Evolutionary conservation across 2,113 vertebrate genomes (phyloP).

Genomic region (Pangasianodon gigas): DNA sequence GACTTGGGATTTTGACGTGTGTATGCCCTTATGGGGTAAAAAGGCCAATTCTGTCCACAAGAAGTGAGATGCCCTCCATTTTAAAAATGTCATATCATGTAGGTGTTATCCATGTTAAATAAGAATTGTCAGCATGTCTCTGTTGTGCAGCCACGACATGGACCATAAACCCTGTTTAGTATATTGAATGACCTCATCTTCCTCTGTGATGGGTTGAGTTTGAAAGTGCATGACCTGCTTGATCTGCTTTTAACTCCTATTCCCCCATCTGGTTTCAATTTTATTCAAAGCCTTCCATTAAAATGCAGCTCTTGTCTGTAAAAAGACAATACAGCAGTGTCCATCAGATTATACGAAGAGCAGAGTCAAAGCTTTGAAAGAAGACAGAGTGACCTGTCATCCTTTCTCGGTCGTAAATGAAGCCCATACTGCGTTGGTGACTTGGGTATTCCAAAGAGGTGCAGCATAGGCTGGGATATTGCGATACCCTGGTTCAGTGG

Average conservation of each 20-base stretch:
- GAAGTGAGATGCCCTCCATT: neutral
- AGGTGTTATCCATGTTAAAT: neutral
- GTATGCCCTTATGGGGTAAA: neutral
- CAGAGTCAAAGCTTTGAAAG: conserved; percentile 30
- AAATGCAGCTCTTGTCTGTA: conserved; percentile 66
- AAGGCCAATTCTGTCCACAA: neutral
- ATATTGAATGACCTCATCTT: conserved; percentile 58
- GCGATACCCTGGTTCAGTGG: neutral
- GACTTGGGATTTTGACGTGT: neutral
- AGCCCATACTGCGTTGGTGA: neutral
- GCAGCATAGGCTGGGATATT: neutral
- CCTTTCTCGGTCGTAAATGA: conserved; percentile 27
- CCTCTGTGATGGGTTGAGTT: conserved; percentile 52
- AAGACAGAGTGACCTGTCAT: conserved; percentile 28
- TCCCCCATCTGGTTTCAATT: conserved; percentile 75
- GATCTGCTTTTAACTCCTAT: conserved; percentile 70
- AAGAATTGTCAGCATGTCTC: conserved; percentile 31
- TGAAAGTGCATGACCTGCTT: conserved; percentile 58
- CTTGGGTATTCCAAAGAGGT: neutral
- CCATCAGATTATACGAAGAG: conserved; percentile 53
- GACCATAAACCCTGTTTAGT: conserved; percentile 36
- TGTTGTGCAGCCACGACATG: neutral
- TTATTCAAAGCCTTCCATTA: conserved; percentile 67
- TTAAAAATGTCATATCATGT: neutral
- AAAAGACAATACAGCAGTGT: conserved; percentile 59